Evolutionary conservation across 2,888 invertebrate genomes (phyloP), one percentile per base, ranked within the genome.

Genomic region (Euproctis similis): DNA sequence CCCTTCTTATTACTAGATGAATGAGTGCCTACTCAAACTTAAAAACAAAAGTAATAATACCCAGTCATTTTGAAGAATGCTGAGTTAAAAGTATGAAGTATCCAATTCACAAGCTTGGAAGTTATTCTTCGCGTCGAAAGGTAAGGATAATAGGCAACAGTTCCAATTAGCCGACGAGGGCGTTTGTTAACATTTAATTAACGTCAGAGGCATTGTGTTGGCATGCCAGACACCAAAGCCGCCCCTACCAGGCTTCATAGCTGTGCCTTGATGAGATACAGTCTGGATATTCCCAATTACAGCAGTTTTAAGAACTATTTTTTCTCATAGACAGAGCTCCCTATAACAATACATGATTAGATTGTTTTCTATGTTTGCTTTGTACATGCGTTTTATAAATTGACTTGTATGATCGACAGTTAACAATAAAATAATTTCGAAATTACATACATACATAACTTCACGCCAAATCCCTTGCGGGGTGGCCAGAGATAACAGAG

Each of bases 121-220:
- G 72, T 71, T 72, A 70, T 72, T 75, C 77, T 76, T 54, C 51
- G 59, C 62, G 70, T 69, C 64, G 69, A 69, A 73, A 80, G 75
- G 76, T 72, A 80, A 80, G 81, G 78, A 80, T 82, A 84, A 82
- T 75, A 81, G 81, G 78, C 80, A 78, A 80, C 82, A 80, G 78
- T 78, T 77, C 82, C 82, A 84, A 84, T 84, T 84, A 84, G 80
- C 69, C 76, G 77, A 72, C 74, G 70, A 82, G 81, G 77, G 81
- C 80, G 82, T 84, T 84, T 84, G 82, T 84, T 82, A 84, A 80
- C 82, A 84, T 82, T 84, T 84, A 81, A 84, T 82, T 84, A 84
- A 80, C 77, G 80, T 74, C 72, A 75, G 70, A 65, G 64, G 71
- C 62, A 81, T 82, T 82, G 82, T 81, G 75, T 74, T 59, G 71